These are phyloP conservation scores for Gymnogyps californianus DNA, from an alignment of 2,113 vertebrate genomes.

Conservation along the genomic window DNA sequence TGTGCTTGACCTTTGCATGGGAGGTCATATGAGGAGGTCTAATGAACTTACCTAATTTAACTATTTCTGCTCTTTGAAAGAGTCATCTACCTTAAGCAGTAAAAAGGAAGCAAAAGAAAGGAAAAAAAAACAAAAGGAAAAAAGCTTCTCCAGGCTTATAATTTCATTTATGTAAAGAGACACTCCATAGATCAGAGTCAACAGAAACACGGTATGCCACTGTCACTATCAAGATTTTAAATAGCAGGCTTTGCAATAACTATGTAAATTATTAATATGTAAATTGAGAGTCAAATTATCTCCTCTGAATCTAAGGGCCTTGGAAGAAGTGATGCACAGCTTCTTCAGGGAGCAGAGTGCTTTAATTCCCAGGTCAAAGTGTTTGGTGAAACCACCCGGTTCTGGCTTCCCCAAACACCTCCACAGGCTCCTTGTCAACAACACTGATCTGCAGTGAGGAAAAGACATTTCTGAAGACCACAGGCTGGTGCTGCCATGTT, in stretches of 20 bases:
- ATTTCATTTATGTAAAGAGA: constrained; percentile 7
- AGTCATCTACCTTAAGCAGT: neutral
- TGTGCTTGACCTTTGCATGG: constrained; percentile 64
- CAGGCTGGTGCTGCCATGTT: neutral
- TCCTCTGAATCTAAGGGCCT: constrained; percentile 36
- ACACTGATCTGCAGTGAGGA: neutral
- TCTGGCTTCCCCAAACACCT: neutral
- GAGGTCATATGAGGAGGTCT: constrained; percentile 30
- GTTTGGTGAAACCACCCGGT: neutral
- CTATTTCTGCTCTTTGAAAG: constrained; percentile 41
- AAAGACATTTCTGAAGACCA: neutral
- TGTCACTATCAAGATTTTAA: constrained; percentile 57
- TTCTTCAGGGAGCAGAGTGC: neutral
- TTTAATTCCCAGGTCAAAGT: neutral
- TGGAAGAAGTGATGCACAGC: neutral
- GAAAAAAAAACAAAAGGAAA: neutral
- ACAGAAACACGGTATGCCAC: neutral
- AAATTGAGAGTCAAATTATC: constrained; percentile 58
- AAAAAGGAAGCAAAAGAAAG: neutral
- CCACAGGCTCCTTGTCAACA: neutral
- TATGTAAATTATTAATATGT: constrained; percentile 66
- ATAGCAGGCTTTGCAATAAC: constrained; percentile 59
- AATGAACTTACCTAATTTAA: constrained; percentile 64
- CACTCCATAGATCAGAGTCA: constrained; percentile 29
- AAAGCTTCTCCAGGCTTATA: neutral